Evolutionary conservation across 2,797 vertebrate species (phyloP).

Genomic region (Lemur catta): DNA sequence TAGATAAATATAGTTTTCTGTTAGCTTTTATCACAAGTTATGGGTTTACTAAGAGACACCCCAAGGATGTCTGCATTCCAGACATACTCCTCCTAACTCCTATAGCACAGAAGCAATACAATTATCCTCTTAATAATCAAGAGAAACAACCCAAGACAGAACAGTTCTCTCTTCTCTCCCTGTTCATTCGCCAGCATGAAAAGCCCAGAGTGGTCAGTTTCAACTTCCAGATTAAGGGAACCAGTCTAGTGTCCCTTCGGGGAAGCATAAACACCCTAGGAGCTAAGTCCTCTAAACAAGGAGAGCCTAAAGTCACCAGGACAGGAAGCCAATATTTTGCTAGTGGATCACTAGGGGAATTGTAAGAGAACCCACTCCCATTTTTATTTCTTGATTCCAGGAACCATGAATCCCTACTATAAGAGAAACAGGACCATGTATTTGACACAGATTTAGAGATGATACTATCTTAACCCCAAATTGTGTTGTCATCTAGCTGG

Average conservation of each 20-base stretch:
- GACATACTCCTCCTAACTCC: background rate
- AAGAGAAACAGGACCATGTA: background rate
- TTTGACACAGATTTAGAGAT: background rate
- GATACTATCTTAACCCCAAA: background rate
- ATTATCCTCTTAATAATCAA: background rate
- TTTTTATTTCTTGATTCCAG: background rate
- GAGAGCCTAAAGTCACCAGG: background rate
- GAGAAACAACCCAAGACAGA: background rate
- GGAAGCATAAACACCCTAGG: background rate
- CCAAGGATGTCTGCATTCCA: background rate
- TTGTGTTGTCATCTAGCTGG: background rate
- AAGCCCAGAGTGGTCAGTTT: background rate
- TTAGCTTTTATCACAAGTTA: background rate
- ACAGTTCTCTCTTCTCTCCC: background rate
- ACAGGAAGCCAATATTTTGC: background rate
- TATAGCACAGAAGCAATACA: background rate
- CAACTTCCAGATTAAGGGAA: background rate
- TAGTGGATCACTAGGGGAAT: background rate
- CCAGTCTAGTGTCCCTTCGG: background rate
- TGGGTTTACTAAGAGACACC: background rate
- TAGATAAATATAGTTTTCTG: background rate
- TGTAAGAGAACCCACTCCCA: background rate
- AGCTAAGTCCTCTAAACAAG: background rate
- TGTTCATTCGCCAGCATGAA: background rate
- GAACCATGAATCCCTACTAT: background rate